Conservation (phyloP, 2,888 invertebrate species). For the Leuctra nigra region DNA sequence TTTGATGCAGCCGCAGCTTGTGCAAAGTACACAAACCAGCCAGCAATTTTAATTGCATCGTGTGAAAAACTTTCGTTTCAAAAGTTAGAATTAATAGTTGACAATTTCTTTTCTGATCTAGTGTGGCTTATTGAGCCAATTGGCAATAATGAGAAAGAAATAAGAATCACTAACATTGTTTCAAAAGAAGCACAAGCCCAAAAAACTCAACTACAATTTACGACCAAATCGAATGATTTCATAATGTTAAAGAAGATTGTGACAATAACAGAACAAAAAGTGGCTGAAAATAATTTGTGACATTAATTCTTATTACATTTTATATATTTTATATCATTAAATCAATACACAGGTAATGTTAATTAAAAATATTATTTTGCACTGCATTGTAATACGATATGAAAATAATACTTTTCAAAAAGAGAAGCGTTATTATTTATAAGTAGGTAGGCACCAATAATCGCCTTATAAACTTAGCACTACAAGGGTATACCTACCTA, state of each 20-base stretch:
- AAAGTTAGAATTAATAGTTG: constrained; percentile 15
- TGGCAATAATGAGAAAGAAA: background rate
- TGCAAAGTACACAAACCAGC: constrained; percentile 20
- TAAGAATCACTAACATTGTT: background rate
- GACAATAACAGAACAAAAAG: background rate
- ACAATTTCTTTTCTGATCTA: constrained; percentile 22
- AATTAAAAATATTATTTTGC: too few relatives aligned
- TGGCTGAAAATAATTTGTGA: too few relatives aligned
- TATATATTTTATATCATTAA: too few relatives aligned
- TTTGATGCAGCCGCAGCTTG: constrained; percentile 35
- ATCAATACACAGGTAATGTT: too few relatives aligned
- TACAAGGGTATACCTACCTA: too few relatives aligned
- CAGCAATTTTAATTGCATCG: constrained; percentile 18
- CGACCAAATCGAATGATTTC: background rate
- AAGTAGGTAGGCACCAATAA: too few relatives aligned
- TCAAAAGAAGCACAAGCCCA: background rate
- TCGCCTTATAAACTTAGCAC: too few relatives aligned
- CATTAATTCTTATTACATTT: too few relatives aligned
- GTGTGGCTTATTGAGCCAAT: constrained; percentile 19
- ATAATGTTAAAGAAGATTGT: constrained; percentile 4
- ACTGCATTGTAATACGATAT: too few relatives aligned
- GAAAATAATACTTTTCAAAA: too few relatives aligned
- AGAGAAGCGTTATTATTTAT: too few relatives aligned
- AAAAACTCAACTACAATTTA: background rate
- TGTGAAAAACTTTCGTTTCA: background rate